Evolutionary conservation across 2,797 vertebrate genomes (phyloP), one percentile per base, ranked within the genome.

Genomic region (Prunella strophiata): DNA sequence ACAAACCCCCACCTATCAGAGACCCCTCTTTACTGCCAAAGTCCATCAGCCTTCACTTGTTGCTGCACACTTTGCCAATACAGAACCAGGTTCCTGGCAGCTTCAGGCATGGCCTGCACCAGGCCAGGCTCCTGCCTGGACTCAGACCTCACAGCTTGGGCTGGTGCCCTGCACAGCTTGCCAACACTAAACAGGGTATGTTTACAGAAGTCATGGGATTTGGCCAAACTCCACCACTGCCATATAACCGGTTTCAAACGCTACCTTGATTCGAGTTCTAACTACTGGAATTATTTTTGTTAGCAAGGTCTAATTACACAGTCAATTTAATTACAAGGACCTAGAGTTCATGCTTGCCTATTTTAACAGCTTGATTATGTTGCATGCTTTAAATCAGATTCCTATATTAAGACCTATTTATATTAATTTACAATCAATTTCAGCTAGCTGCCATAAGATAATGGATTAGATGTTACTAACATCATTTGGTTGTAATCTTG

Each of bases 41-140:
- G 23, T 16, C 12, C 22, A 7, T 1, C 3, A 19, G 26, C 29
- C 48, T 43, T 54, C 11, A 2, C 20, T 34, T 4, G 11, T 3
- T 5, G 8, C 47, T 50, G 43, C 17, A 2, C 0, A 0, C 34
- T 78, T 22, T 5, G 13, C 47, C 48, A 45, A 2, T 1, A 4
- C 12, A 29, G 25, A 29, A 6, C 29, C 4, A 8, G 45, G 8
- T 4, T 55, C 18, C 55, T 36, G 42, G 3, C 30, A 67, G 57
- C 5, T 34, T 16, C n/a, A 12, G 15, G 10, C 18, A 55, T 6
- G 48, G 17, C 16, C 27, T 4, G 25, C 1, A 34, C 26, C 4
- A 16, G 13, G 23, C 43, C 76, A 32, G 21, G 1, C 25, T 71
- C 54, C 5, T 43, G 38, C 10, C 77, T 17, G 4, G 13, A 50